These are phyloP conservation scores for Cerastis rubricosa DNA, from an alignment of 2,888 invertebrate species.

Conservation along the genomic window DNA sequence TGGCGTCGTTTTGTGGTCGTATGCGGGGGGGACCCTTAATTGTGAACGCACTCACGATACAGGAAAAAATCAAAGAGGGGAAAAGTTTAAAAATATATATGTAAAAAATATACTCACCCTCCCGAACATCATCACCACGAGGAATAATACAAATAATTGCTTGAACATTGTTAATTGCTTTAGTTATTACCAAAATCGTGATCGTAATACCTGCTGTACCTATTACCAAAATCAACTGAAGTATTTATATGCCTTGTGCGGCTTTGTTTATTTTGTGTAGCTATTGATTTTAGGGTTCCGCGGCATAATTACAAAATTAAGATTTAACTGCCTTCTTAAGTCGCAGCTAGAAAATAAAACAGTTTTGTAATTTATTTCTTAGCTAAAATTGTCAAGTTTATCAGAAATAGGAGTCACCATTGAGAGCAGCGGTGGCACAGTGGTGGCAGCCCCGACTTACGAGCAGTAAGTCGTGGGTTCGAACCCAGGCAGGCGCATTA, in stretches of 20 bases:
- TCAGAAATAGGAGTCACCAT: neutral
- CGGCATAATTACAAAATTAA: neutral
- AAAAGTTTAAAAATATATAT: no score
- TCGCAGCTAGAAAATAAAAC: neutral
- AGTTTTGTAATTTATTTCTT: neutral
- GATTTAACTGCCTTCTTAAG: neutral
- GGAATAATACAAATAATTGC: slow-evolving; percentile 19
- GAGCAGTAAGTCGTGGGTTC: no score
- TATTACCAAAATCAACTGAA: neutral
- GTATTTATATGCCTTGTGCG: slow-evolving; percentile 17
- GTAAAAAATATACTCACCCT: slow-evolving; percentile 22
- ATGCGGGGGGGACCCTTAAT: no score
- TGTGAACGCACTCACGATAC: no score
- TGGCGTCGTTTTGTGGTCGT: no score
- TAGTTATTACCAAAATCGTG: neutral
- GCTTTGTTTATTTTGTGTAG: neutral
- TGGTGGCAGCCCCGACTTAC: no score
- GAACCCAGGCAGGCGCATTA: no score
- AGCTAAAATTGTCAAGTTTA: neutral
- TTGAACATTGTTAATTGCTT: slow-evolving; percentile 27
- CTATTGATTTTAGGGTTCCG: slow-evolving; percentile 28
- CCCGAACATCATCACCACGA: slow-evolving; percentile 35
- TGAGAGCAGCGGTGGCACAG: no score
- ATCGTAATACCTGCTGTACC: no score
- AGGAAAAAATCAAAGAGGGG: no score